A percentile compares a stretch with the other conserved stretches of the same genome.
phyloP scores from a whole-genome alignment of 1,140 invertebrate genomes.

The Hyles euphorbiae region DNA sequence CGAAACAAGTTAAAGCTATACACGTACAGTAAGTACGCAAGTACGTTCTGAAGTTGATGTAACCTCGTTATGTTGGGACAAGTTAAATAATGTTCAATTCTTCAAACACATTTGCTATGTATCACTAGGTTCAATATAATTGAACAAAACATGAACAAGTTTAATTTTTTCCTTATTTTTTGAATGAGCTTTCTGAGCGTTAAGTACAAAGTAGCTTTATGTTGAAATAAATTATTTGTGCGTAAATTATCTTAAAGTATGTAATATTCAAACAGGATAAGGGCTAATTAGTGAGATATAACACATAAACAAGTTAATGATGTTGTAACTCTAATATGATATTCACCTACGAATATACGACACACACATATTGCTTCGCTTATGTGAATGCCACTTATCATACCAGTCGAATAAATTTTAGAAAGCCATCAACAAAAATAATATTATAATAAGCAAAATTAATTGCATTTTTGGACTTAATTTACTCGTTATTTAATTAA shows the following conservation, averaged over 20 bases:
- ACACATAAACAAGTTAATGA: slow-evolving; percentile 36
- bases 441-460: slow-evolving; percentile 11
- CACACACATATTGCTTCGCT: slow-evolving; percentile 23
- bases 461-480: slow-evolving; percentile 3
- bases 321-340: slow-evolving; percentile 36
- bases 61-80: slow-evolving; percentile 45
- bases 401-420: slow-evolving; percentile 29
- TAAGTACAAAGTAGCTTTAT: background rate
- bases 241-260: too few relatives aligned
- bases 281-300: too few relatives aligned
- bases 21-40: slow-evolving; percentile 52
- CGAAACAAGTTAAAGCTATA: slow-evolving; percentile 55
- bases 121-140: slow-evolving; percentile 13
- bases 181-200: slow-evolving; percentile 2
- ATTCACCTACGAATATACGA: slow-evolving; percentile 25
- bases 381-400: slow-evolving; percentile 25
- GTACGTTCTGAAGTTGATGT: slow-evolving; percentile 54
- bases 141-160: background rate
- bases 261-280: too few relatives aligned
- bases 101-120: slow-evolving; percentile 29
- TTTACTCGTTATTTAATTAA: too few relatives aligned
- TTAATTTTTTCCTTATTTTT: background rate
- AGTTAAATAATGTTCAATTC: slow-evolving; percentile 40
- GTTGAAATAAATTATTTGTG: too few relatives aligned
- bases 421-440: slow-evolving; percentile 31